Percentiles rank a stretch among this genome's conserved stretches.
Conservation (phyloP, 1,140 invertebrate genomes). For the Ceratosolen solmsi region DNA sequence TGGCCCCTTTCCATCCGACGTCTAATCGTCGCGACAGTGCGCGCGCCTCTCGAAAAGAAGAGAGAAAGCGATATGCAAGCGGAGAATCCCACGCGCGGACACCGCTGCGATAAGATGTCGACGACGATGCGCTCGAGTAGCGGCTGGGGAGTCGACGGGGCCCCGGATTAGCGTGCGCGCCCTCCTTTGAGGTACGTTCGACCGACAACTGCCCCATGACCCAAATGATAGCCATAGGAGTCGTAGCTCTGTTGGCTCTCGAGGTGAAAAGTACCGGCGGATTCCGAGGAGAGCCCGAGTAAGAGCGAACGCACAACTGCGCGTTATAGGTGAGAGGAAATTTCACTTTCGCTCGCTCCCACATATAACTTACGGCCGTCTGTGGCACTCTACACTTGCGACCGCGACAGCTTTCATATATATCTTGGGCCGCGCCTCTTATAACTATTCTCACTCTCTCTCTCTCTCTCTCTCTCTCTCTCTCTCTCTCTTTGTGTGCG, state of each 20-base stretch:
- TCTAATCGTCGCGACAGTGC: no score
- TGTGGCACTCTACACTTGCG: slow-evolving; percentile 64
- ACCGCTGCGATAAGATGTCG: neutral
- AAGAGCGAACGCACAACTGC: slow-evolving; percentile 33
- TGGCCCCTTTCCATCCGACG: no score
- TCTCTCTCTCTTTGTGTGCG: no score
- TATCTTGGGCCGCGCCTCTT: neutral
- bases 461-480: no score
- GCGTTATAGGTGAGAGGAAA: slow-evolving; percentile 57
- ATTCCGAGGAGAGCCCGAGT: neutral
- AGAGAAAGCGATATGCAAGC: neutral
- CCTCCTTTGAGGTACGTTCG: neutral
- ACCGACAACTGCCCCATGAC: neutral
- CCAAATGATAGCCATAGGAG: neutral
- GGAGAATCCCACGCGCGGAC: neutral
- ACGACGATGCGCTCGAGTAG: no score
- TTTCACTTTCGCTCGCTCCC: slow-evolving; percentile 60
- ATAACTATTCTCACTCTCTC: no score
- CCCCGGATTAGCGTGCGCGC: neutral
- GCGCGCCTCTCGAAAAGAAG: no score
- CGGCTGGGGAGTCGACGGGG: no score
- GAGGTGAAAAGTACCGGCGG: neutral
- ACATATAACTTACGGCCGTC: neutral
- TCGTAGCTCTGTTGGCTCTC: neutral
- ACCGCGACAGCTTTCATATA: slow-evolving; percentile 8